These are phyloP conservation scores for Rhabdomys dilectus DNA, from an alignment of 2,113 vertebrate species.

Conservation along the genomic window DNA sequence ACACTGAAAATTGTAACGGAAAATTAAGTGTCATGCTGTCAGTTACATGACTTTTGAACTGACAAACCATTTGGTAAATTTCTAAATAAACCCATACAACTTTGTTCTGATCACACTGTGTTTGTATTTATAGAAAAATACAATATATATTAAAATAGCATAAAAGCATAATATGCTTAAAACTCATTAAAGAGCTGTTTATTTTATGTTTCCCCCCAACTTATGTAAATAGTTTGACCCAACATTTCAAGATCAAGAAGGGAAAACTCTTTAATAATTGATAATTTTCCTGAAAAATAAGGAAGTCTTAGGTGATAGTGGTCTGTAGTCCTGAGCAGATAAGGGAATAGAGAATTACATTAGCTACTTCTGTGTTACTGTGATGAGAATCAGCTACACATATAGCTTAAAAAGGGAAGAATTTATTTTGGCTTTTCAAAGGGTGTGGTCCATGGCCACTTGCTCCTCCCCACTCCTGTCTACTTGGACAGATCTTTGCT, in stretches of 20 bases:
- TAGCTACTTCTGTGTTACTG: too few relatives aligned
- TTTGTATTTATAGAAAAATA: constrained; percentile 60
- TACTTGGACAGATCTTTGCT: background rate
- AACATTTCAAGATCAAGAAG: background rate
- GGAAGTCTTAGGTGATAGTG: background rate
- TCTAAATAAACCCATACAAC: constrained; percentile 47
- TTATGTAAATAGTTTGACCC: background rate
- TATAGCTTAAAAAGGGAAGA: background rate
- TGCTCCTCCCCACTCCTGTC: too few relatives aligned
- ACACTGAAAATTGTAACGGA: background rate
- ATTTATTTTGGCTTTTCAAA: background rate
- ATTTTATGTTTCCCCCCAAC: background rate
- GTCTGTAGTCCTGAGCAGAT: background rate
- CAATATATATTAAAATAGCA: constrained; percentile 1
- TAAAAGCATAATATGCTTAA: background rate
- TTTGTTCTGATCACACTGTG: background rate
- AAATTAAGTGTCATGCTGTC: constrained; percentile 59
- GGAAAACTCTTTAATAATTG: background rate
- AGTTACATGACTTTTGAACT: constrained; percentile 52
- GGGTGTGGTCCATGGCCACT: background rate
- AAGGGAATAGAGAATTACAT: background rate
- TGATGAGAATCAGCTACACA: background rate
- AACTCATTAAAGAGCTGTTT: background rate
- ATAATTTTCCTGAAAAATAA: background rate
- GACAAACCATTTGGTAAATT: constrained; percentile 42